A percentile compares a stretch with the other conserved stretches of the same genome.
phyloP scores from a whole-genome alignment of 1,140 invertebrate species.

The Copidosoma floridanum region DNA sequence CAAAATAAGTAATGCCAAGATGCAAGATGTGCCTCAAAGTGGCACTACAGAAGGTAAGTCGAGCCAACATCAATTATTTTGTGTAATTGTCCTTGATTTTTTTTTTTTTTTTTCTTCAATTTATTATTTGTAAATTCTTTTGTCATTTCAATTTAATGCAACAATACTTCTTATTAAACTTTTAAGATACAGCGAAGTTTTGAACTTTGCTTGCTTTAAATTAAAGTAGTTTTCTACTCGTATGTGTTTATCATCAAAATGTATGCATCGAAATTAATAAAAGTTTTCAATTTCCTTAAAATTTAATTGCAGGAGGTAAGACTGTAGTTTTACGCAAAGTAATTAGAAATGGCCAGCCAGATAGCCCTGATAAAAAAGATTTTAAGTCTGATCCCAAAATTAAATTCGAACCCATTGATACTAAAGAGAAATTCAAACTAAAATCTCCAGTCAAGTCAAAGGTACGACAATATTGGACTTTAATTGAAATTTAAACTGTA shows the following conservation, averaged over 20 bases:
- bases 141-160: too few species aligned
- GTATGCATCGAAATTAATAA: too few species aligned
- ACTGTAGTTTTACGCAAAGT: slow-evolving; percentile 49
- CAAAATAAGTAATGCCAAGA: slow-evolving; percentile 57
- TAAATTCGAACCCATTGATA: slow-evolving; percentile 31
- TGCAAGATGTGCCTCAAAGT: slow-evolving; percentile 47
- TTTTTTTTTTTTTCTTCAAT: too few species aligned
- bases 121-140: too few species aligned
- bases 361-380: slow-evolving; percentile 37
- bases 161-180: slow-evolving; percentile 2
- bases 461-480: slow-evolving; percentile 34
- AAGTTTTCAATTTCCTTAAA: slow-evolving; percentile 4
- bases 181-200: too few species aligned
- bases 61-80: too few species aligned
- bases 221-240: background rate
- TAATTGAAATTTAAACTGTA: too few species aligned
- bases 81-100: too few species aligned
- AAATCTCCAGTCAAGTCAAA: slow-evolving; percentile 50
- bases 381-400: slow-evolving; percentile 35
- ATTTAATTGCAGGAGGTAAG: slow-evolving; percentile 36
- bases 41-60: slow-evolving; percentile 37
- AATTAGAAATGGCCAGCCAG: slow-evolving; percentile 52
- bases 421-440: slow-evolving; percentile 43
- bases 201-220: background rate
- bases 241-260: too few species aligned